Evolutionary conservation across 2,888 invertebrate species (phyloP).

Genomic region (Euclidia mi): DNA sequence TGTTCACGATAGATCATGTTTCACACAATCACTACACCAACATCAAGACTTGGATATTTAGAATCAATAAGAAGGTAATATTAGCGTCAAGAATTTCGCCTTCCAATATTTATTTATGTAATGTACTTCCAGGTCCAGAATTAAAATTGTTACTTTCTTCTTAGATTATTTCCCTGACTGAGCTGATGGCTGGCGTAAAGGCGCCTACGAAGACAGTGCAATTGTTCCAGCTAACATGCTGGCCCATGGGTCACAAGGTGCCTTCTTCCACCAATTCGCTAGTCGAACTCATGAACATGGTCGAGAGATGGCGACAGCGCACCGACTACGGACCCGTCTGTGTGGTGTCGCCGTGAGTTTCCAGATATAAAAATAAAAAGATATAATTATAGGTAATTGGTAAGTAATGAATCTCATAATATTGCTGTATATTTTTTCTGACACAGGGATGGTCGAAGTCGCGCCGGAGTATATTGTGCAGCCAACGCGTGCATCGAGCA

Average conservation of each 20-base stretch:
- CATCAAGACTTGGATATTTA: conserved; percentile 98
- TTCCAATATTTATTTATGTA: neutral
- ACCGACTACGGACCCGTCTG: conserved; percentile 98
- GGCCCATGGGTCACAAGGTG: conserved; percentile 99
- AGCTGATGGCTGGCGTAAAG: conserved; percentile 98
- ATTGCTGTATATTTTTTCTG: no score
- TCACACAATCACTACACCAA: conserved; percentile 98
- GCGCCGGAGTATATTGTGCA: conserved; percentile 99
- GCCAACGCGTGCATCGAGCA: conserved; percentile 99
- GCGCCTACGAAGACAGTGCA: conserved; percentile 98
- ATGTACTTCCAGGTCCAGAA: no score
- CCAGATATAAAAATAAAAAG: no score
- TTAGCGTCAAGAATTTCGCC: conserved; percentile 93
- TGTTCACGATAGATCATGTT: conserved; percentile 98
- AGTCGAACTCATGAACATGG: conserved; percentile 99
- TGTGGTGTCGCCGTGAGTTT: conserved; percentile 97
- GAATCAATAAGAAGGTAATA: conserved; percentile 97
- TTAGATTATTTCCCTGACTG: conserved; percentile 97
- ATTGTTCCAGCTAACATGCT: conserved; percentile 97
- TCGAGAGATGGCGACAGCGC: conserved; percentile 97
- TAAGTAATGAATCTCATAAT: no score
- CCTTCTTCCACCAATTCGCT: conserved; percentile 99
- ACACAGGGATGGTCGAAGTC: conserved; percentile 96
- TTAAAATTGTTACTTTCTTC: conserved; percentile 37
- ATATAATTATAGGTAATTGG: no score